Evolutionary conservation across 2,888 invertebrate genomes (phyloP), one percentile per base, ranked within the genome.

Genomic region (Notodonta ziczac): DNA sequence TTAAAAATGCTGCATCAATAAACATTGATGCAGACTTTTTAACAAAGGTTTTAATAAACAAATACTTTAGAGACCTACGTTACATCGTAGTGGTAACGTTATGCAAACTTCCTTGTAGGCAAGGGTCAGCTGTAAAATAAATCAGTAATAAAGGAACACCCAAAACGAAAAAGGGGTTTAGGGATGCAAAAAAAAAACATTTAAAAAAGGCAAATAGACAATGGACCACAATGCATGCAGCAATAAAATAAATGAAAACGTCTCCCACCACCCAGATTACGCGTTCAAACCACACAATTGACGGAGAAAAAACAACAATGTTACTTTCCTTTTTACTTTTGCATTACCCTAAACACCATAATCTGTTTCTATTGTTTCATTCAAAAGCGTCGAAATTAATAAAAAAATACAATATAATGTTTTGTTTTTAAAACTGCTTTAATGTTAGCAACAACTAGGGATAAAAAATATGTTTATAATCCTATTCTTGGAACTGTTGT

Each of bases 81-180:
- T 78, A 76, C 81, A 81, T 78, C 69, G 76, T 81, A 82, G 80
- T 78, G 76, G 76, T 74, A 71, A 80, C 80, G 82, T 87, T 87
- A 87, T 84, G 85, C 87, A 89, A 89, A 86, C 84, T 81, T 81
- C 77, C 77, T 77, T 82, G 86, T 82, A 81, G 84, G 85, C 83
- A 77, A 85, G 82, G 81, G 82, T 78, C 80, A 73, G 40, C 14
- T 55, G 78, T 78, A 85, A 86, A 88, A 14, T 12, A 82, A 81
- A 85, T 85, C 84, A 87, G 87, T 87, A 86, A 86, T 83, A 77
- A 80, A 79, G 76, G 86, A 85, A 87, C 84, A 84, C 82, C 88
- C 87, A 84, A 77, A 81, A 78, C 79, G 81, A 83, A 86, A 89
- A 87, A 50, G 50, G 84, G 88, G 84, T 87, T 84, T 80, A 79